Evolutionary conservation across 2,113 vertebrate genomes (phyloP), one percentile per base, ranked within the genome.

Genomic region (Lasiurus borealis): DNA sequence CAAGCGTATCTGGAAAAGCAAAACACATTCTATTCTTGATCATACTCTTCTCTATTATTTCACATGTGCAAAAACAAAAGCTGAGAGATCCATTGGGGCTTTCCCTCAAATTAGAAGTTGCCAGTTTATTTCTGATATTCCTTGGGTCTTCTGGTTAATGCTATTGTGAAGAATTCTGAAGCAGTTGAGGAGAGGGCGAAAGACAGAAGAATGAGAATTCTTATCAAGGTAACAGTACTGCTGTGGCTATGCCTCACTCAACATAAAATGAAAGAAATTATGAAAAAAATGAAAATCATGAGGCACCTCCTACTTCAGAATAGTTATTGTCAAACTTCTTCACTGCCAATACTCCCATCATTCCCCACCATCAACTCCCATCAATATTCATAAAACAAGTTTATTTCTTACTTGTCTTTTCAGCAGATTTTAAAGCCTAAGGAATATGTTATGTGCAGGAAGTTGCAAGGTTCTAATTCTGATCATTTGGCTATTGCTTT

Each of bases 1-100:
- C 92, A 96, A 71, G 64, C 4, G 5, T 62, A 92, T 90, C 71
- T 95, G 88, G 68, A 94, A 95, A 95, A 92, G 85, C 75, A 86
- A 96, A 96, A 86, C 40, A 73, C 0, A 1, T 78, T 57, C 82
- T 83, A 64, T 10, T 95, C 87, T 92, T 72, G 29, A 96, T 81
- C 97, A 80, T 76, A 76, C 36, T 76, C 54, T 92, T 96, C 92
- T 80, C 69, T 85, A 93, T 81, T 54, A 77, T 72, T 94, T 85
- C 21, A 59, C n/a, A 27, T 83, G 64, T 92, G 72, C 21, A 82
- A 64, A 96, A 85, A 85, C 59, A 94, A 80, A 46, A 76, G 27
- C 5, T 36, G 18, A 95, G 92, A 76, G 66, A 72, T 69, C 29
- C 44, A 80, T 48, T 31, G 75, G 69, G 34, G 36, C 6, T 85